Evolutionary conservation across 2,888 invertebrate species (phyloP).

Genomic region (Pecten maximus): DNA sequence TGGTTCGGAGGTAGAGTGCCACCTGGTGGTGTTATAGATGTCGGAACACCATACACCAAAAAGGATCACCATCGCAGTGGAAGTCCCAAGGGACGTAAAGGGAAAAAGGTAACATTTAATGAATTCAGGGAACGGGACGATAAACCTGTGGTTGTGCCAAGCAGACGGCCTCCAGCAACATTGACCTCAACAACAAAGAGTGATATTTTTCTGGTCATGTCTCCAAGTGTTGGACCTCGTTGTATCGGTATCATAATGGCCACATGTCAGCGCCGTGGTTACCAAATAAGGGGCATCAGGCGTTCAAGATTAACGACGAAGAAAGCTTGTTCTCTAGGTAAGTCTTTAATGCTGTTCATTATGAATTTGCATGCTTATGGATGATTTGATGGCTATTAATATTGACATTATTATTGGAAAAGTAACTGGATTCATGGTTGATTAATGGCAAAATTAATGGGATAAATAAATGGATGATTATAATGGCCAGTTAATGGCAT

Average conservation of each 20-base stretch:
- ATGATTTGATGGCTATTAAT: too few relatives aligned
- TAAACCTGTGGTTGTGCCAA: constrained; percentile 43
- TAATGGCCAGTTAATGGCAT: too few relatives aligned
- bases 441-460: too few relatives aligned
- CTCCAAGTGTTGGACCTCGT: constrained; percentile 76
- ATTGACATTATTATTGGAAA: too few relatives aligned
- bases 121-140: constrained; percentile 55
- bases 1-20: constrained; percentile 80
- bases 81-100: constrained; percentile 67
- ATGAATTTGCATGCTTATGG: too few relatives aligned
- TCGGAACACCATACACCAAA: constrained; percentile 71
- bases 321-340: constrained; percentile 74
- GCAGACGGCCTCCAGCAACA: constrained; percentile 71
- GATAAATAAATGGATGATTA: too few relatives aligned
- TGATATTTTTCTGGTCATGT: constrained; percentile 76
- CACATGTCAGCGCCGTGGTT: constrained; percentile 76
- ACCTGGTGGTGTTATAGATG: constrained; percentile 74
- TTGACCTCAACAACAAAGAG: constrained; percentile 73
- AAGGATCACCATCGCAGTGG: constrained; percentile 68
- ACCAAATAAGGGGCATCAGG: constrained; percentile 75
- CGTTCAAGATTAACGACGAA: constrained; percentile 71
- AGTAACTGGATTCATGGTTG: too few relatives aligned
- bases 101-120: constrained; percentile 66
- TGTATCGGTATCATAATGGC: constrained; percentile 76
- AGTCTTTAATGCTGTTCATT: too few relatives aligned